Evolutionary conservation across 2,888 invertebrate species (phyloP).

Genomic region (Alloscopus bannaensis): DNA sequence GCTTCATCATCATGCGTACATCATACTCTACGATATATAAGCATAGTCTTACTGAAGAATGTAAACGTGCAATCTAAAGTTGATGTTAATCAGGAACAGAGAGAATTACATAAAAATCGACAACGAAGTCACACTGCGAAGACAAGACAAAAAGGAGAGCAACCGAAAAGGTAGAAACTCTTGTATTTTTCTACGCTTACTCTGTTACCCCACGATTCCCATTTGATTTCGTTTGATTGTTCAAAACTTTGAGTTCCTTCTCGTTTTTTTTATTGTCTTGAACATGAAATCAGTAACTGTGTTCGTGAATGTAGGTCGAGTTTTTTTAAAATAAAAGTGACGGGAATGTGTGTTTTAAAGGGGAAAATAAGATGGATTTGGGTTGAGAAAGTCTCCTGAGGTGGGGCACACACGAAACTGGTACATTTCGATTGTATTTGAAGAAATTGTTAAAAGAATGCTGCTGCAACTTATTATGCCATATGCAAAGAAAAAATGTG

Average conservation of each 20-base stretch:
- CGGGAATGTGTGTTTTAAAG: too few species aligned
- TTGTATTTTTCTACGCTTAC: neutral
- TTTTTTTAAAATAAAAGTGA: too few species aligned
- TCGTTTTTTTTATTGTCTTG: slow-evolving; percentile 12
- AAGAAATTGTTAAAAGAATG: too few species aligned
- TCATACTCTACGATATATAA: neutral
- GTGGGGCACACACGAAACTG: slow-evolving; percentile 49
- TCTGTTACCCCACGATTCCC: slow-evolving; percentile 11
- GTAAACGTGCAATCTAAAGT: slow-evolving; percentile 1
- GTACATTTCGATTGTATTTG: slow-evolving; percentile 5
- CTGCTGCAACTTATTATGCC: too few species aligned
- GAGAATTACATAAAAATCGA: slow-evolving; percentile 23
- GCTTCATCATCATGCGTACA: slow-evolving; percentile 13
- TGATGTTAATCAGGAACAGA: slow-evolving; percentile 15
- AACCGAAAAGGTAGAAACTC: neutral
- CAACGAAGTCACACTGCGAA: slow-evolving; percentile 14
- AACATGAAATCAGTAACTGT: neutral
- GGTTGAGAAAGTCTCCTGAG: slow-evolving; percentile 31
- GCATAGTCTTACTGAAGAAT: slow-evolving; percentile 1
- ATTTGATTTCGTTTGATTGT: slow-evolving; percentile 18
- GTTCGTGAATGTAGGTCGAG: too few species aligned
- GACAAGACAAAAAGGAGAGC: slow-evolving; percentile 17
- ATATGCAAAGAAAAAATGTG: slow-evolving; percentile 37
- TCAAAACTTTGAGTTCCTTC: neutral
- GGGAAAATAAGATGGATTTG: slow-evolving; percentile 15